phyloP scores from a whole-genome alignment of 2,797 vertebrate genomes.

The Alfaro cultratus region DNA sequence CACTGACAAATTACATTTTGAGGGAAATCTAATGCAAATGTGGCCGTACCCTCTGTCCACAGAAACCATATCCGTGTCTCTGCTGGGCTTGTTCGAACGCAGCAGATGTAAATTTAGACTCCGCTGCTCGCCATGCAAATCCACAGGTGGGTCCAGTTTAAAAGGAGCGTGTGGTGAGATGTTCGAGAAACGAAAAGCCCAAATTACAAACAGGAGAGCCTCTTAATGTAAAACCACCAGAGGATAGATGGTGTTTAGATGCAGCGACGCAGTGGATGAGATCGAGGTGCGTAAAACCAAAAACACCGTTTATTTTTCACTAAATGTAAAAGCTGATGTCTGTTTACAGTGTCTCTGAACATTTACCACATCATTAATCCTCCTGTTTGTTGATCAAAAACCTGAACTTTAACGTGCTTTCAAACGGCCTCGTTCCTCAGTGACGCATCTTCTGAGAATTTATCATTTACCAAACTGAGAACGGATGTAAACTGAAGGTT shows the following conservation, averaged over 20 bases:
- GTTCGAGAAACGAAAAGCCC: slow-evolving; percentile 39
- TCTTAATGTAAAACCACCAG: slow-evolving; percentile 32
- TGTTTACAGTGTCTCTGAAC: background rate
- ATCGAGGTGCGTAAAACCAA: slow-evolving; percentile 27
- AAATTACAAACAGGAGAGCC: slow-evolving; percentile 56
- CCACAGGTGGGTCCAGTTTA: slow-evolving; percentile 62
- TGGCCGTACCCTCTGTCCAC: slow-evolving; percentile 25
- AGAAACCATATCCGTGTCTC: slow-evolving; percentile 42
- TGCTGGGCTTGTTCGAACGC: slow-evolving; percentile 36
- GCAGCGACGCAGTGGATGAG: slow-evolving; percentile 21
- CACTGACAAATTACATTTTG: slow-evolving; percentile 26
- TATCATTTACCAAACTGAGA: background rate
- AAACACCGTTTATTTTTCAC: background rate
- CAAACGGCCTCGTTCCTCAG: background rate
- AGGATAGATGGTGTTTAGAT: slow-evolving; percentile 41
- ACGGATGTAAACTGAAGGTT: background rate
- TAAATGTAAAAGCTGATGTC: background rate
- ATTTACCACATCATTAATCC: background rate
- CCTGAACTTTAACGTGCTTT: background rate
- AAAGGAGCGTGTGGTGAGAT: slow-evolving; percentile 38
- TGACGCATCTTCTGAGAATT: background rate
- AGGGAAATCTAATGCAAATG: slow-evolving; percentile 47
- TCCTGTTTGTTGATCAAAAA: background rate
- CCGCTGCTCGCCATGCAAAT: slow-evolving; percentile 48
- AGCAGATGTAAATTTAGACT: slow-evolving; percentile 47